Conservation (phyloP, 2,797 vertebrate species). For the Smutsia gigantea region DNA sequence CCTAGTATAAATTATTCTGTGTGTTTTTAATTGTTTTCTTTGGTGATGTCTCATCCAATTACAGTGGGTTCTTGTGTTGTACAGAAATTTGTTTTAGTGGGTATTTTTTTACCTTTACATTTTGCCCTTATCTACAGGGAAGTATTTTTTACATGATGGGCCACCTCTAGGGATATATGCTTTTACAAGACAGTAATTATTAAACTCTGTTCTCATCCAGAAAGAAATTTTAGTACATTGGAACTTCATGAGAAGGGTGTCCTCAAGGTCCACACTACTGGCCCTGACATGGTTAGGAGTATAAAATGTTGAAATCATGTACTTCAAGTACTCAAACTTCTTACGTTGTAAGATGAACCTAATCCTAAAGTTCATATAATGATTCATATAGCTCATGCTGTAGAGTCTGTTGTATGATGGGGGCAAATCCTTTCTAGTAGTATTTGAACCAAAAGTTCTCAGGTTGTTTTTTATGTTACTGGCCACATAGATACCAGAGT, state of each 20-base stretch:
- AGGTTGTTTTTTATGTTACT: slow-evolving; percentile 51
- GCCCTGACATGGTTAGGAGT: not conserved
- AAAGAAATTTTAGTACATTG: slow-evolving; percentile 6
- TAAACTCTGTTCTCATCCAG: slow-evolving; percentile 26
- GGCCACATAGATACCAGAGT: not conserved
- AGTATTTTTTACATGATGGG: slow-evolving; percentile 9
- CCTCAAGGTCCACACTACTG: not conserved
- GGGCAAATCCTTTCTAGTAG: not conserved
- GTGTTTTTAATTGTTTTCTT: not conserved
- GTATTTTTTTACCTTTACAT: slow-evolving; percentile 48
- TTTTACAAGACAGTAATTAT: slow-evolving; percentile 19
- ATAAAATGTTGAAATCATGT: slow-evolving; percentile 35
- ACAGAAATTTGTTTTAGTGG: slow-evolving; percentile 24
- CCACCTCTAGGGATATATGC: not conserved
- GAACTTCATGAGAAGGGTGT: not conserved
- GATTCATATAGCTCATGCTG: not conserved
- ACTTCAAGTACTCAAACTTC: not conserved
- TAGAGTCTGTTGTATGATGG: not conserved
- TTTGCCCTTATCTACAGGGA: not conserved
- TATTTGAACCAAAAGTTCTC: slow-evolving; percentile 21
- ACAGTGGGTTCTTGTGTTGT: not conserved
- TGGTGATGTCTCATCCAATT: not conserved
- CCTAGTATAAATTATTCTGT: not conserved
- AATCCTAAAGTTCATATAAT: not conserved
- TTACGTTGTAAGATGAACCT: not conserved